Evolutionary conservation across 2,113 vertebrate species (phyloP), one percentile per base, ranked within the genome.

Genomic region (Microcebus lehilahytsara): DNA sequence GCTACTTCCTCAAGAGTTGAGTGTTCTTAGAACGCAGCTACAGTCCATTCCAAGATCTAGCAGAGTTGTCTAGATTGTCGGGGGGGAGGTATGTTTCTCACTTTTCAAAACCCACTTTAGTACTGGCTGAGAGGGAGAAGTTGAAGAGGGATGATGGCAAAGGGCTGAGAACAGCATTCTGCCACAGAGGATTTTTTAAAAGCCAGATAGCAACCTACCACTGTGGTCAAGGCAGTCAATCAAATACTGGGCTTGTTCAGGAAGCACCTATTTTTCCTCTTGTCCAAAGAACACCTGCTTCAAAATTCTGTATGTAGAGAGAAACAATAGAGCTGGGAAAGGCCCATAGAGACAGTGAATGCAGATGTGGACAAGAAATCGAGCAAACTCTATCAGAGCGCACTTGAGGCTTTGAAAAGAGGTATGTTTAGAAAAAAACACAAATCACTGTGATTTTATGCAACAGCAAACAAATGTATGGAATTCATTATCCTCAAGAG

Each of bases 381-480:
- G 64, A 62, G 77, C 56, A 95, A 40, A 78, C 71, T 94, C 64
- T 93, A 91, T 92, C 84, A 94, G 46, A 96, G 46, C 16, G 46
- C 78, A 66, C 81, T 94, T 8, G 32, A 85, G 66, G 77, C 7
- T 97, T 88, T 91, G 60, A 93, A 94, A 95, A 95, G 37, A 85
- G 23, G 37, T 89, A 60, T 51, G 17, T 83, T 89, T 95, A 96
- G 78, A 93, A 93, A 97, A 88, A 97, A 97, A 88, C 85, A 93
- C 72, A 95, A 94, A 93, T 95, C 93, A 91, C 77, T 94, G 72
- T 89, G 91, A 96, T 97, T 97, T 96, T 85, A 94, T 94, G 85
- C 95, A 98, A 60, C 62, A 79, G 27, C 58, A 94, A 94, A 97
- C 85, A 93, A 97, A 95, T 91, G 34, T 84, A 91, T 49, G 86